Conservation (phyloP, 1,140 invertebrate species). For the Harlomillsia oculata region DNA sequence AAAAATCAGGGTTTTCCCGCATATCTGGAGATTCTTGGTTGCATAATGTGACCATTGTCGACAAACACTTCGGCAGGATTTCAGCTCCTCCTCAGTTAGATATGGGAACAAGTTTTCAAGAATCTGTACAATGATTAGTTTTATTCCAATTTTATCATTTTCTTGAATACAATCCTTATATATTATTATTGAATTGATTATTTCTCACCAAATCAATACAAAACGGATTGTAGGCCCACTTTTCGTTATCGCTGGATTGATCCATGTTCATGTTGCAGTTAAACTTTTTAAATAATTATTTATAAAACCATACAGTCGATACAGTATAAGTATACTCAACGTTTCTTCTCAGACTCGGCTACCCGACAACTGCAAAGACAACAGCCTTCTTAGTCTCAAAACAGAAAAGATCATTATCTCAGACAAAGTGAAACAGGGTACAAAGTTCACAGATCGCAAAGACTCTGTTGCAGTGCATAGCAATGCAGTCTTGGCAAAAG, state of each 20-base stretch:
- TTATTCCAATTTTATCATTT: neutral
- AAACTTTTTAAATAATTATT: neutral
- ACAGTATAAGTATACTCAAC: neutral
- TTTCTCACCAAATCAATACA: neutral
- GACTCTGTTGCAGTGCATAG: too few relatives aligned
- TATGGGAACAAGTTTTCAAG: neutral
- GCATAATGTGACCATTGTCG: neutral
- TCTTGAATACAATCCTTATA: neutral
- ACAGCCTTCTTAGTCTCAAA: neutral
- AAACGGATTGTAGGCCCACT: neutral
- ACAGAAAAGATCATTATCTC: neutral
- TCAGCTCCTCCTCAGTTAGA: neutral
- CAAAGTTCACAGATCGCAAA: neutral
- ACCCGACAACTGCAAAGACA: neutral
- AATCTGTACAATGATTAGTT: neutral
- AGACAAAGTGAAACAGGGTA: neutral
- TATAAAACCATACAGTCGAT: neutral
- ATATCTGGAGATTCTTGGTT: neutral
- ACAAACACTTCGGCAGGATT: conserved; percentile 1
- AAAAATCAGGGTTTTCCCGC: neutral
- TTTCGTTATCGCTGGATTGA: too few relatives aligned
- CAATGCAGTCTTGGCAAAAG: too few relatives aligned
- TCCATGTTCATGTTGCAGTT: too few relatives aligned
- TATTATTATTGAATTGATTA: neutral
- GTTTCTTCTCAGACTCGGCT: neutral